These are phyloP conservation scores for Felis catus DNA, from an alignment of 2,113 vertebrate genomes.

Conservation along the genomic window F.catus_Fca126_mat1.0 CM031419.1:88732001-88732500, in stretches of 20 bases:
- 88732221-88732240: slow-evolving; percentile 77
- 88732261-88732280: slow-evolving; percentile 64
- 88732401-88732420: slow-evolving; percentile 57
- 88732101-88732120: slow-evolving; percentile 52
- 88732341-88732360: slow-evolving; percentile 80
- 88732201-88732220: slow-evolving; percentile 81
- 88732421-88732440: slow-evolving; percentile 76
- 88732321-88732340: slow-evolving; percentile 69
- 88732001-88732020: slow-evolving; percentile 31
- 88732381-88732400: slow-evolving; percentile 67
- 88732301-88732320: slow-evolving; percentile 69
- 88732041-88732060: neutral
- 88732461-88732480: slow-evolving; percentile 75
- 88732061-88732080: slow-evolving; percentile 51
- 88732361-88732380: slow-evolving; percentile 84
- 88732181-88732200: slow-evolving; percentile 77
- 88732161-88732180: slow-evolving; percentile 77
- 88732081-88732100: slow-evolving; percentile 52
- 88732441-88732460: slow-evolving; percentile 68
- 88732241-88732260: slow-evolving; percentile 70
- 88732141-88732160: slow-evolving; percentile 71
- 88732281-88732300: slow-evolving; percentile 72
- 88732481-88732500: slow-evolving; percentile 41
- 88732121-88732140: slow-evolving; percentile 60
- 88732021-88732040: slow-evolving; percentile 50